Percentiles rank a stretch among this genome's conserved stretches.
phyloP scores from a whole-genome alignment of 2,797 vertebrate species.

The Gallinago nigripennis region DNA sequence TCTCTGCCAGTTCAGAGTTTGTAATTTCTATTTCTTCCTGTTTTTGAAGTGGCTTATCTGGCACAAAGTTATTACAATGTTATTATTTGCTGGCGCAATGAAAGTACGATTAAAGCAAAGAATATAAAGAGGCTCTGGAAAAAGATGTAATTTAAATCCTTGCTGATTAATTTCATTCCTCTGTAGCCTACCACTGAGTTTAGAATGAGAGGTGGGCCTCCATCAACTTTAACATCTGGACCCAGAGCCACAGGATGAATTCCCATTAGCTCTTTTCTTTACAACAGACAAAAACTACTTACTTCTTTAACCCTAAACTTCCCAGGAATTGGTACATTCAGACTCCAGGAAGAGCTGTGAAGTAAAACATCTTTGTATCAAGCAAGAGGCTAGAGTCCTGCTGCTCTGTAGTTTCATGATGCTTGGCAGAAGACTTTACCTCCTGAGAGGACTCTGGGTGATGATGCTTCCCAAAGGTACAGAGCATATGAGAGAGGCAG shows the following conservation, averaged over 20 bases:
- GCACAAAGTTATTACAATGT: conserved; percentile 3
- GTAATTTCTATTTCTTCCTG: conserved; percentile 45
- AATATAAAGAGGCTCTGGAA: conserved; percentile 23
- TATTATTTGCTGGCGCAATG: conserved; percentile 7
- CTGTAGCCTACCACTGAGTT: neutral
- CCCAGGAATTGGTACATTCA: neutral
- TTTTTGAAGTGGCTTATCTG: conserved; percentile 53
- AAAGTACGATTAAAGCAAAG: conserved; percentile 19
- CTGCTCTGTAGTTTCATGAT: neutral
- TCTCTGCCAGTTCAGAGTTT: conserved; percentile 16
- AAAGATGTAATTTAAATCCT: conserved; percentile 32
- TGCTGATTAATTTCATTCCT: conserved; percentile 33
- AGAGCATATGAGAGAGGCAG: neutral
- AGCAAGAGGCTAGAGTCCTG: neutral
- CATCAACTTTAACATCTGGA: neutral
- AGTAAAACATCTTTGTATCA: neutral
- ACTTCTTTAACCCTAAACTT: neutral
- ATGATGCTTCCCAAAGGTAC: neutral
- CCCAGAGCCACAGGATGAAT: neutral
- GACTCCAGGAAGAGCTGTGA: neutral
- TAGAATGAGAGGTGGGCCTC: neutral
- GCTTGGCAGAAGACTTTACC: neutral
- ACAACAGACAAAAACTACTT: neutral
- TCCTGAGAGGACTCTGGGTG: neutral
- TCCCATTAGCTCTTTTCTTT: neutral